These are phyloP conservation scores for Poicephalus gulielmi DNA, from an alignment of 2,113 vertebrate species.

Conservation along the genomic window DNA sequence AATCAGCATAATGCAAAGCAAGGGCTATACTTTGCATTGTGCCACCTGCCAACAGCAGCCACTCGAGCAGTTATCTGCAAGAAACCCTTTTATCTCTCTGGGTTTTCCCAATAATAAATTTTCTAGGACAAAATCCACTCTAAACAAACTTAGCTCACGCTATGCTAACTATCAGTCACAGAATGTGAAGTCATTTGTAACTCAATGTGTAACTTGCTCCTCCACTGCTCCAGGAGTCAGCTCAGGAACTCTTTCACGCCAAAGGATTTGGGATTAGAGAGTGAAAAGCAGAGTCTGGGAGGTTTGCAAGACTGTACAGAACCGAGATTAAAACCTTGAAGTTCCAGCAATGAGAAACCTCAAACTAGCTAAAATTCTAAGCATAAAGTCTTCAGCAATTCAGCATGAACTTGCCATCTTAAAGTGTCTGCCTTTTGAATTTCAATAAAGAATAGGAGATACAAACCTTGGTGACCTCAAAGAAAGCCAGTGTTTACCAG, in stretches of 20 bases:
- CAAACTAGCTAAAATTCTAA: background rate
- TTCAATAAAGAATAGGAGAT: background rate
- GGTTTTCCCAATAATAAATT: background rate
- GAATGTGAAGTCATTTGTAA: background rate
- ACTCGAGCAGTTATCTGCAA: background rate
- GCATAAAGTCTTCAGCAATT: background rate
- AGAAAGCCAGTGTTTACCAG: background rate
- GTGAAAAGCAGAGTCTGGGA: background rate
- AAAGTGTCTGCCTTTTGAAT: background rate
- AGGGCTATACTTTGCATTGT: background rate
- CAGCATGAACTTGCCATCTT: background rate
- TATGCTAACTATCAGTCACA: background rate
- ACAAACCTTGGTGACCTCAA: background rate
- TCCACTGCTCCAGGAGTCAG: background rate
- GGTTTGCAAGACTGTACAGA: background rate
- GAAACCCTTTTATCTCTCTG: background rate
- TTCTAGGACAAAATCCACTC: background rate
- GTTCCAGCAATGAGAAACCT: background rate
- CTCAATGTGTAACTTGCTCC: background rate
- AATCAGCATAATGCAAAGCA: background rate
- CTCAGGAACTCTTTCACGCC: background rate
- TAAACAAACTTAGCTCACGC: background rate
- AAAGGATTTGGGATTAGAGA: background rate
- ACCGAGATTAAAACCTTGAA: background rate
- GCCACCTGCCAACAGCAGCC: background rate